These are phyloP conservation scores for Phylloscopus trochilus DNA, from an alignment of 2,113 vertebrate genomes.

Conservation along the genomic window DNA sequence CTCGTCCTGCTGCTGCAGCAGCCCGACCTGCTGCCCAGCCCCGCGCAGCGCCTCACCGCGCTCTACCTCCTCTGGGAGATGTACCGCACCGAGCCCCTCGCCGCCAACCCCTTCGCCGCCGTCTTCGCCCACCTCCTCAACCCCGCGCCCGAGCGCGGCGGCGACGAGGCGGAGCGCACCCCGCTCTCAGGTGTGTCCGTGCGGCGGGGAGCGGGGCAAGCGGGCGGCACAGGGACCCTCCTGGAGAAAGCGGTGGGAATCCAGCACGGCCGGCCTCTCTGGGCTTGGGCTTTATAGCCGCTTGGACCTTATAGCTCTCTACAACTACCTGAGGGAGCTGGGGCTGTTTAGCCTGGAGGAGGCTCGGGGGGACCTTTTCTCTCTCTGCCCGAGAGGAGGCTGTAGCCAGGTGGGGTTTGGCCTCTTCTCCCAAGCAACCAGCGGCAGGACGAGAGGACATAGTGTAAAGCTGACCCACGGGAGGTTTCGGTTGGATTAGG, in stretches of 20 bases:
- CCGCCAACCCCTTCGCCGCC: slow-evolving; percentile 95
- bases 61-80: slow-evolving; percentile 99
- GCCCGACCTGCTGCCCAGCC: slow-evolving; percentile 92
- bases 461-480: neutral
- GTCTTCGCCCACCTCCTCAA: slow-evolving; percentile 96
- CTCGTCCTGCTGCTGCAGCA: slow-evolving; percentile 96
- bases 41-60: slow-evolving; percentile 92
- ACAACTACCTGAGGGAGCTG: neutral
- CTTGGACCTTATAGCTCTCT: rapidly evolving
- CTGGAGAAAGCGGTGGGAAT: neutral
- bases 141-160: slow-evolving; percentile 80
- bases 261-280: rapidly evolving
- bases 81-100: slow-evolving; percentile 97
- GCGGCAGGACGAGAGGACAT: too few species aligned
- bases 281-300: rapidly evolving
- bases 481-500: neutral
- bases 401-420: neutral
- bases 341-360: neutral
- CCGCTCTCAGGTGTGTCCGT: slow-evolving; percentile 82
- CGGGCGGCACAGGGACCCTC: rapidly evolving
- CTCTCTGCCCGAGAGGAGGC: too few species aligned
- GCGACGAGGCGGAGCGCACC: slow-evolving; percentile 86
- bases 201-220: rapidly evolving
- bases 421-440: neutral
- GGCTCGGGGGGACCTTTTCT: neutral